Evolutionary conservation across 2,888 invertebrate species (phyloP), one percentile per base, ranked within the genome.

Genomic region (Nematopogon swammerdamellus): DNA sequence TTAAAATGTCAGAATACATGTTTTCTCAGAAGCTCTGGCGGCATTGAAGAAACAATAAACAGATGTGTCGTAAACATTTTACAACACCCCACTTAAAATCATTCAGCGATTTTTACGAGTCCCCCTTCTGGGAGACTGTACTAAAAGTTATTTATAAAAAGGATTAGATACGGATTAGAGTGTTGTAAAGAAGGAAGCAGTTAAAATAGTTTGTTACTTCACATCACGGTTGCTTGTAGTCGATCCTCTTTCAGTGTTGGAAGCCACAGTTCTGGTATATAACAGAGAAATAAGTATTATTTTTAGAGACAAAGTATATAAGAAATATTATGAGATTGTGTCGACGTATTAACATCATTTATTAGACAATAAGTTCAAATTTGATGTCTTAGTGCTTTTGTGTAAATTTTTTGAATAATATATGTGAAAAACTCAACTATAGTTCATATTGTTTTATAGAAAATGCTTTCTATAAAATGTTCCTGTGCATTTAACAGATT

Each of bases 341-440:
- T 75, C 68, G 71, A 65, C 72, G 74, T 75, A 70, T 69, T 52
- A 72, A 67, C 67, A 76, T 76, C 75, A 70, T 79, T 79, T 75
- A 77, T 74, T 80, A 80, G 80, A 75, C 72, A 69, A 72, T 80
- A 80, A 80, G 80, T 67, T 76, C 76, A 73, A 76, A 75, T 80
- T n/a, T 76, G 76, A 80, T 80, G 80, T 80, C 75, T 76, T 80
- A 80, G 80, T 80, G 80, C 80, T 80, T 80, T 80, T 77, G 76
- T 80, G 79, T 80, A 80, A 72, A 72, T 76, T 79, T 80, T 79
- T 80, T 79, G 75, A 75, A 73, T 79, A 80, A 80, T 80, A 80
- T 80, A 80, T 80, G 79, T 80, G 77, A 65, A 71, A 76, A 77
- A 77, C 66, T 61, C 65, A 36, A 36, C 25, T 25, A 4, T 36